Conservation (phyloP, 64 coral and sea anemone species). For the Catalaphyllia jardinei region DNA sequence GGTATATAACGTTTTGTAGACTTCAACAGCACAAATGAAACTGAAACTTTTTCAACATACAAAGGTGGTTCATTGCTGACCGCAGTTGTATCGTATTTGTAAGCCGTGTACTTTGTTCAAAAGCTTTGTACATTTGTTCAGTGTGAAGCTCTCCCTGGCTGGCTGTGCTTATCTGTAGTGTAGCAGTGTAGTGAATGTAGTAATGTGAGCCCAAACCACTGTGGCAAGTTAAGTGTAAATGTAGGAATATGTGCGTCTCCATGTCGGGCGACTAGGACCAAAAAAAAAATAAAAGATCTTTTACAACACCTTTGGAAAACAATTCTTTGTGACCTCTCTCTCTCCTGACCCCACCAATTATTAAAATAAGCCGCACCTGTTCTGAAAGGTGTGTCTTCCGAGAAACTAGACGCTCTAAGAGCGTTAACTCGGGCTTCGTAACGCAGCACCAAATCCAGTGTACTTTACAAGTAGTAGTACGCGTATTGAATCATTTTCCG, state of each 20-base stretch:
- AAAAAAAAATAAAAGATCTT: constrained; percentile 36
- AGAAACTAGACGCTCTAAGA: too few species aligned
- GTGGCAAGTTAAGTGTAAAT: constrained; percentile 10
- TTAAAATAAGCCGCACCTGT: too few species aligned
- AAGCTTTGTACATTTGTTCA: constrained; percentile 21
- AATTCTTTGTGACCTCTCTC: too few species aligned
- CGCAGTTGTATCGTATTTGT: neutral
- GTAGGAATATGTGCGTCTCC: neutral
- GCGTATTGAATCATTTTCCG: too few species aligned
- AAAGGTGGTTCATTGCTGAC: constrained; percentile 41
- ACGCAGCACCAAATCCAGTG: too few species aligned
- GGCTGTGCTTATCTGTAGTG: constrained; percentile 28
- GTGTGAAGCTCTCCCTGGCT: neutral
- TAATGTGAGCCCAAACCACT: neutral
- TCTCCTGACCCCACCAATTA: too few species aligned
- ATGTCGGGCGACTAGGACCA: neutral
- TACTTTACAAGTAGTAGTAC: too few species aligned
- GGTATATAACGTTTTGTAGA: constrained; percentile 17
- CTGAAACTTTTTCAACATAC: constrained; percentile 64
- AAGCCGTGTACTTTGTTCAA: neutral
- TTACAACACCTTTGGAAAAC: neutral
- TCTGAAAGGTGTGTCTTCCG: too few species aligned
- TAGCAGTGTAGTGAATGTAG: neutral
- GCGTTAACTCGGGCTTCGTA: too few species aligned
- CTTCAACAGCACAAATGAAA: constrained; percentile 40